Evolutionary conservation across 1,140 invertebrate species (phyloP).

Genomic region (Neocloeon triangulifer): DNA sequence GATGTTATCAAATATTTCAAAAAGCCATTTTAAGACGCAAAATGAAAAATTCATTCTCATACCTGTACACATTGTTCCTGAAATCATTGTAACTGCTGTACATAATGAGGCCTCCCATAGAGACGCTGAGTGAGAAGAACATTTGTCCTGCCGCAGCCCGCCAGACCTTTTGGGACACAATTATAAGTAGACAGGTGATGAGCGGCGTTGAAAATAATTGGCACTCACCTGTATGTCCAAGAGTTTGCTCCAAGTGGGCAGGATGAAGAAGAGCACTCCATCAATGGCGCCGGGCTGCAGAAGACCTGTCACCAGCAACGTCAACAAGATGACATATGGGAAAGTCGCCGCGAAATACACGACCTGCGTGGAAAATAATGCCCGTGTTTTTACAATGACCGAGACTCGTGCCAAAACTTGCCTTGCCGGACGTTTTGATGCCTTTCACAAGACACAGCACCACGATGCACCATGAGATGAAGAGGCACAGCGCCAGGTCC

Average conservation of each 20-base stretch:
- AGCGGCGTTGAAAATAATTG: slow-evolving; percentile 5
- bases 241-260: slow-evolving; percentile 16
- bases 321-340: slow-evolving; percentile 20
- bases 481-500: slow-evolving; percentile 11
- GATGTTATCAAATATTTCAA: too few relatives aligned
- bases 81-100: slow-evolving; percentile 23
- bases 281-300: slow-evolving; percentile 21
- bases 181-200: background rate
- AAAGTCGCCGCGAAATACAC: slow-evolving; percentile 25
- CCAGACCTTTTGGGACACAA: slow-evolving; percentile 16
- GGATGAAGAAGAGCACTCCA: slow-evolving; percentile 21
- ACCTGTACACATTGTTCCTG: slow-evolving; percentile 20
- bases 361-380: too few relatives aligned
- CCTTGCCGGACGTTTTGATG: slow-evolving; percentile 15
- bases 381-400: background rate
- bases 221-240: slow-evolving; percentile 17
- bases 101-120: slow-evolving; percentile 25
- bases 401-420: slow-evolving; percentile 1
- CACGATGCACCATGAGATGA: slow-evolving; percentile 30
- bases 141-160: slow-evolving; percentile 21
- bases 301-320: slow-evolving; percentile 18
- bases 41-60: too few relatives aligned
- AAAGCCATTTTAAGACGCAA: too few relatives aligned
- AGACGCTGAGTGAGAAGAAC: slow-evolving; percentile 23
- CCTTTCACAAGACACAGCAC: slow-evolving; percentile 27